A percentile compares a stretch with the other conserved stretches of the same genome.
phyloP scores from a whole-genome alignment of 2,113 vertebrate genomes.

The Rhinolophus ferrumequinum region DNA sequence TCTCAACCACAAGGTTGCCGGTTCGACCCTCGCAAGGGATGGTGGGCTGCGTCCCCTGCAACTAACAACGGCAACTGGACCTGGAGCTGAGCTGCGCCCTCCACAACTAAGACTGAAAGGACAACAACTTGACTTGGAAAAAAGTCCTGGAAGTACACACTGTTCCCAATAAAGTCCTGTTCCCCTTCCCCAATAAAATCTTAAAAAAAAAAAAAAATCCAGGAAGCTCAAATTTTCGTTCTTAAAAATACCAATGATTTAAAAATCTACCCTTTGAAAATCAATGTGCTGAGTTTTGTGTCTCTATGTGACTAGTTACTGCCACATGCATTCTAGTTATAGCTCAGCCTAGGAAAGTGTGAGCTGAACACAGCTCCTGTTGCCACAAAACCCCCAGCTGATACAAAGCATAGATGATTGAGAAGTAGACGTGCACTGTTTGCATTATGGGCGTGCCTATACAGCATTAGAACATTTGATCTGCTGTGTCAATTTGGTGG shows the following conservation, averaged over 20 bases:
- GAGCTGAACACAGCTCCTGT: not conserved
- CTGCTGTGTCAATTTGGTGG: not conserved
- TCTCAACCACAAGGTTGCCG: too few species aligned
- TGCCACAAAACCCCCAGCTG: not conserved
- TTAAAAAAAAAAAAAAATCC: not conserved
- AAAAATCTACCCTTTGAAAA: not conserved
- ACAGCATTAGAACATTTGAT: not conserved
- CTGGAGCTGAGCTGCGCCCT: too few species aligned
- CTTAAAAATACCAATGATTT: not conserved
- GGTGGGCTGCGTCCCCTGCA: too few species aligned
- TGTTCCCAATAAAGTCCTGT: too few species aligned
- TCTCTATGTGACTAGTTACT: not conserved
- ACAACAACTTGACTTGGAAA: too few species aligned
- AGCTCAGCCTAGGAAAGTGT: not conserved
- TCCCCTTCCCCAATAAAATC: not conserved
- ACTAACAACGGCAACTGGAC: too few species aligned
- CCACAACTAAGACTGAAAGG: too few species aligned
- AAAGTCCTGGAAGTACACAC: too few species aligned
- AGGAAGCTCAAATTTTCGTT: not conserved
- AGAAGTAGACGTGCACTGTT: not conserved
- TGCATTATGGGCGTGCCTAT: not conserved
- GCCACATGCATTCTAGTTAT: not conserved
- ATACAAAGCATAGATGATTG: not conserved
- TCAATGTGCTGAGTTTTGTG: not conserved
- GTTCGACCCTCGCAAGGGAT: too few species aligned